Conservation (phyloP, 2,113 vertebrate species). For the Rhagologus leucostigma region DNA sequence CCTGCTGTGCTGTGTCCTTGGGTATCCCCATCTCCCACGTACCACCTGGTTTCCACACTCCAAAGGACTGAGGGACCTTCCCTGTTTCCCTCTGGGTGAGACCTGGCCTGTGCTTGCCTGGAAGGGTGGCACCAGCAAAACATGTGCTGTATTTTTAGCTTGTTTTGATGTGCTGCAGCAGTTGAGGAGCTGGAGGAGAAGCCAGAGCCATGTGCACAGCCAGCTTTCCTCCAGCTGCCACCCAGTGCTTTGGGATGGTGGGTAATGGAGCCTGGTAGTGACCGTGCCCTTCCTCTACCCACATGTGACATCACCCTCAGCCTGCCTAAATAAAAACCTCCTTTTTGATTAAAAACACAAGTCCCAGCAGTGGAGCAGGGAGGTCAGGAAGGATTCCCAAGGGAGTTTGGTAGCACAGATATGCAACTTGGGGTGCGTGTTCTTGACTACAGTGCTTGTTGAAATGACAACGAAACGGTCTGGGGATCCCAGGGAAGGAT, state of each 20-base stretch:
- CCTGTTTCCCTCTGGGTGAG: not conserved
- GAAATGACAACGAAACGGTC: not conserved
- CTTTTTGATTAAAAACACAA: not conserved
- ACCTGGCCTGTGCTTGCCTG: not conserved
- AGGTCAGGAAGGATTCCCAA: not conserved
- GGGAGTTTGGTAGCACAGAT: not conserved
- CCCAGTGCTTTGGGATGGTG: not conserved
- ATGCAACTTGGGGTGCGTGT: not conserved
- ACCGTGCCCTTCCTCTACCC: accelerated
- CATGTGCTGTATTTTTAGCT: not conserved
- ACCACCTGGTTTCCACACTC: not conserved
- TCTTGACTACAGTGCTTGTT: not conserved
- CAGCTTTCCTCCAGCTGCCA: not conserved
- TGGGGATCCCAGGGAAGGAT: not conserved
- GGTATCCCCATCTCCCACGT: not conserved
- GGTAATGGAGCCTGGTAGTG: not conserved
- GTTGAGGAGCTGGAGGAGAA: not conserved
- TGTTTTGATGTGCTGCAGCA: not conserved
- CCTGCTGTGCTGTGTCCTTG: not conserved
- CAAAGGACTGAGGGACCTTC: not conserved
- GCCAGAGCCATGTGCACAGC: not conserved
- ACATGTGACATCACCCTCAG: not conserved
- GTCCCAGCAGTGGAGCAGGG: not conserved
- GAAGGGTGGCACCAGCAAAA: not conserved
- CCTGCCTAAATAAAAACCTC: not conserved